Base-by-base conservation (phyloP, 2,797 vertebrate species). In the Acestrorhynchus altus region DNA sequence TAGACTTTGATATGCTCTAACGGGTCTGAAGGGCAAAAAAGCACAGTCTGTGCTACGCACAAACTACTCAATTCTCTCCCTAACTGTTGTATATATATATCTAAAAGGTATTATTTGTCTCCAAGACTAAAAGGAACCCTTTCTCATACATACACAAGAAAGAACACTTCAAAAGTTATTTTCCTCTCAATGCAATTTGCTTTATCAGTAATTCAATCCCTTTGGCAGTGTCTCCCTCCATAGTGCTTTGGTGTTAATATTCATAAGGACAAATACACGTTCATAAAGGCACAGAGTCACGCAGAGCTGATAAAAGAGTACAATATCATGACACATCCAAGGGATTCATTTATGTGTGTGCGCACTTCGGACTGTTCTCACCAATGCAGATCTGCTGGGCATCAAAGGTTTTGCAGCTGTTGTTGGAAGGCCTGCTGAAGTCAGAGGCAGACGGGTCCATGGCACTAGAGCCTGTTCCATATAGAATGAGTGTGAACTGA, bases 321-420 rank as follows among this genome's bases (percentile, higher is more conserved):
- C 44, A 22, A 73, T 26, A 60, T 65, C 20, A 72, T 28, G 44
- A 60, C 26, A 40, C 11, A 61, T 47, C 18, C 4, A 26, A 72
- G 56, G 49, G 24, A 63, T 69, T 35, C 8, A 13, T 42, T 4
- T 16, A 42, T 28, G 69, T 51, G 66, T 71, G 47, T 20, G 26
- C 64, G 54, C 24, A 42, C 16, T 39, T 59, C 24, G 31, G 60
- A n/a, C 4, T 31, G 39, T 26, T 70, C 92, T 93, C 82, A 98
- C 98, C 98, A 78, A 98, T 96, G 0, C 97, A 99, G 81, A 97
- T 94, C 91, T 98, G 98, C 89, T 96, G 94, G 4, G 95, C 91
- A 0, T 97, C 95, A 52, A 97, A 94, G 1, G 95, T 98, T 91
- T 97, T 98, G 93, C 97, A 99, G 91, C 97, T 97, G 1, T 93